Evolutionary conservation across 2,797 vertebrate genomes (phyloP), one percentile per base, ranked within the genome.

Genomic region (Sciaenops ocellatus): DNA sequence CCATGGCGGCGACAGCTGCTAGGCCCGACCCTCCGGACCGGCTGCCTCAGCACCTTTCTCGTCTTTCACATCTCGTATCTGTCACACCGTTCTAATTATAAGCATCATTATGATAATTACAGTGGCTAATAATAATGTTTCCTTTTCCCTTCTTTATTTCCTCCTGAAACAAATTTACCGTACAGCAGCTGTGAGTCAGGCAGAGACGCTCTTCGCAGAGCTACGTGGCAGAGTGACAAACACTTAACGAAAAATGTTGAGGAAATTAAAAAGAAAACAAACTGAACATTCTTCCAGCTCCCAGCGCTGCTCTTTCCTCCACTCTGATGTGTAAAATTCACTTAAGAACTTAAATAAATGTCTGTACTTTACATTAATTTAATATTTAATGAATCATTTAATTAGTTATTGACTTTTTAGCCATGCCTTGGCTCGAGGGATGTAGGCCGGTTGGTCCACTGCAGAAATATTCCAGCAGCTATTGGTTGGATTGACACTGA

Each of bases 1-100:
- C 85, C 87, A 88, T 90, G 82, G 80, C 18, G 22, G 22, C 59
- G n/a, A 59, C 64, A 30, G 60, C 67, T 73, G 65, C 48, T 57
- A 74, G 42, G 54, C 55, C 34, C 34, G 26, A 47, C 50, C 69
- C 66, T 79, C 47, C 5, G 4, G 42, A 73, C 67, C 20, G 0
- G 30, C 60, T 16, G 48, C 48, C 24, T 66, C 18, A 2, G 9
- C 18, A 26, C 61, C 34, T n/a, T 42, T 73, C 26, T 73, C 1
- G 0, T 63, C 28, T 64, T 26, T 47, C 38, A 54, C 66, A 42
- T 56, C 52, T 50, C 20, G 64, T 20, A n/a, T 12, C 16, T 56
- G 44, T 48, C 6, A 22, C 22, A 44, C 8, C 7, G 1, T n/a
- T 63, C n/a, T 30, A 65, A 62, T 65, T 50, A 16, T 22, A 6